Conservation (phyloP, 2,888 invertebrate species). For the Anthophora plumipes region DNA sequence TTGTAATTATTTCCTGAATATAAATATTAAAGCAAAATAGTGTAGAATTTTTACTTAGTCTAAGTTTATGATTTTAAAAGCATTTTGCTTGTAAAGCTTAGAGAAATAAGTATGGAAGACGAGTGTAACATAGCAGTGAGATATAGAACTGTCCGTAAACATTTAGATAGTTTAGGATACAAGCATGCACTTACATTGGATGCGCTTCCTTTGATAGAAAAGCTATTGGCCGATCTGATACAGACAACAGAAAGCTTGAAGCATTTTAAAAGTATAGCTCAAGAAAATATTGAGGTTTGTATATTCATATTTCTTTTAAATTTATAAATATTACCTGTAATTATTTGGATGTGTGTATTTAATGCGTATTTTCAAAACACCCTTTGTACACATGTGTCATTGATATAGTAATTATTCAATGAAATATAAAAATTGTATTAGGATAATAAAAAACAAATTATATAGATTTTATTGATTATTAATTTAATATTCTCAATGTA, state of each 20-base stretch:
- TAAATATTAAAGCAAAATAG: neutral
- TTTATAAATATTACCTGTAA: neutral
- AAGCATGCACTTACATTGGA: slow-evolving; percentile 91
- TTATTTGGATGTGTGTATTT: neutral
- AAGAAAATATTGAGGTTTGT: slow-evolving; percentile 88
- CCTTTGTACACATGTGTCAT: slow-evolving; percentile 17
- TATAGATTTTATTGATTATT: neutral
- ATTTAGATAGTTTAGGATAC: slow-evolving; percentile 94
- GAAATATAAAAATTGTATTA: neutral
- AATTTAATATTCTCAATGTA: slow-evolving; percentile 2
- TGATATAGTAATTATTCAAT: neutral
- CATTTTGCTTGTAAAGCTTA: slow-evolving; percentile 8
- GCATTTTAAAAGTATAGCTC: slow-evolving; percentile 92
- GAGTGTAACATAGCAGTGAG: slow-evolving; percentile 79
- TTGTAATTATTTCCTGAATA: neutral
- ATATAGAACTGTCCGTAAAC: slow-evolving; percentile 87
- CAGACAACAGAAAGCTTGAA: slow-evolving; percentile 95
- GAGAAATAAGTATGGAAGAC: slow-evolving; percentile 65
- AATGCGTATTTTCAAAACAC: slow-evolving; percentile 4
- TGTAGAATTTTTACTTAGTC: neutral
- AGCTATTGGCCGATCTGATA: slow-evolving; percentile 92
- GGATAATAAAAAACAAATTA: neutral
- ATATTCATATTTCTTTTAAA: slow-evolving; percentile 19
- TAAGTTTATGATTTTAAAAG: slow-evolving; percentile 7
- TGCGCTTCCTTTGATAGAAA: slow-evolving; percentile 92